Base-by-base conservation (phyloP, 2,797 vertebrate species). In the Darevskia mixta region DNA sequence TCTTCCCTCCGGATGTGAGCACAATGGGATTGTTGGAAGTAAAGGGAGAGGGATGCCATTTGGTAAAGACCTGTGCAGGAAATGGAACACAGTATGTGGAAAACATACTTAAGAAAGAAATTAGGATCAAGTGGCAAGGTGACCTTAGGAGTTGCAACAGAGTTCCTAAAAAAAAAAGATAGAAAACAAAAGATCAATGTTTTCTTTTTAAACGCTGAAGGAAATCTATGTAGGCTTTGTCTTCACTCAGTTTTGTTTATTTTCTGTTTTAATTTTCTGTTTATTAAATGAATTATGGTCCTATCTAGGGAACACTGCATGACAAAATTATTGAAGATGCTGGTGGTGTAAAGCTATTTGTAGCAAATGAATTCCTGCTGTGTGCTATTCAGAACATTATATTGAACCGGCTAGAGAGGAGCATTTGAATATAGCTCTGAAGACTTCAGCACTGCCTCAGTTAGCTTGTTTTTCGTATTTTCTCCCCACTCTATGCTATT, bases 321-420 rank as follows among this genome's bases (percentile, higher is more conserved):
- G 93, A 93, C 94, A 95, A 95, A 95, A 95, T 96, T 96, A 95
- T 92, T 93, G 94, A 95, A 95, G 94, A 93, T 90, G 91, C 91
- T 94, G 87, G 87, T 91, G 91, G 93, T 95, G 91, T 94, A 95
- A 94, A 95, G 93, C 94, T 94, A 95, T 96, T 95, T 95, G 95
- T 94, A 94, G 94, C 93, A 95, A 95, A 96, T 95, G 94, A 96
- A 96, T 95, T 93, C 95, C 94, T 95, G 94, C 95, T 95, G 95
- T 94, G 95, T 92, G 93, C 93, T 95, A 95, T 95, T 95, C 94
- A 92, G 92, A 95, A 87, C 90, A 92, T 95, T 92, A 94, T 95
- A 95, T 95, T 94, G 95, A 96, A 94, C 91, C 90, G 90, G 90
- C 91, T 89, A 4, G 92, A 94, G 85, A 92, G 94, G 88, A 94